Evolutionary conservation across 2,797 vertebrate species (phyloP).

Genomic region (Acropternis orthonyx): DNA sequence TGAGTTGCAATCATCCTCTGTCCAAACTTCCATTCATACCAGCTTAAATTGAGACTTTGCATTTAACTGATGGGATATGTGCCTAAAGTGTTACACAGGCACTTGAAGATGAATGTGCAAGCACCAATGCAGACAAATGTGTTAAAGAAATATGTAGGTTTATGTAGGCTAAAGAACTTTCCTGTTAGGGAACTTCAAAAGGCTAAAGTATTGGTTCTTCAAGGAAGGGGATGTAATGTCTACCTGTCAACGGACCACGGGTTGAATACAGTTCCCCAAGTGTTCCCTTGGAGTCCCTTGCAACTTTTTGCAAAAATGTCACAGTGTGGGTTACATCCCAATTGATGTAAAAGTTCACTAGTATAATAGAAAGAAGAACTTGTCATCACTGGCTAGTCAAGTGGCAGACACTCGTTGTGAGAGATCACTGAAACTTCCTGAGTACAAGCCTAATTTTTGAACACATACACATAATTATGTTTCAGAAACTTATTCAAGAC

Average conservation of each 20-base stretch:
- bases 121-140: background rate
- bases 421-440: background rate
- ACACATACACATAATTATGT: fast-evolving
- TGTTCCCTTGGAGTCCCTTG: background rate
- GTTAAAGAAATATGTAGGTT: background rate
- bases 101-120: background rate
- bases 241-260: fast-evolving
- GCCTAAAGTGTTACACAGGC: background rate
- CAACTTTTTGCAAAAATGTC: background rate
- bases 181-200: background rate
- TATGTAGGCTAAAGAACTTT: background rate
- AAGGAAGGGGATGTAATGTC: background rate
- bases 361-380: background rate
- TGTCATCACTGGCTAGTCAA: background rate
- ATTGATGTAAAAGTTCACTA: background rate
- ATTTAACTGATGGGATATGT: background rate
- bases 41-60: background rate
- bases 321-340: background rate
- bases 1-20: background rate
- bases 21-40: background rate
- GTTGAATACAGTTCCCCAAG: background rate
- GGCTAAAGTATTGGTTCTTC: background rate
- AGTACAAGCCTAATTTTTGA: background rate
- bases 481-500: background rate
- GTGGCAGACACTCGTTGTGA: background rate